Conservation (phyloP, 2,113 vertebrate genomes). For the Ophthalmotilapia sp. region DNA sequence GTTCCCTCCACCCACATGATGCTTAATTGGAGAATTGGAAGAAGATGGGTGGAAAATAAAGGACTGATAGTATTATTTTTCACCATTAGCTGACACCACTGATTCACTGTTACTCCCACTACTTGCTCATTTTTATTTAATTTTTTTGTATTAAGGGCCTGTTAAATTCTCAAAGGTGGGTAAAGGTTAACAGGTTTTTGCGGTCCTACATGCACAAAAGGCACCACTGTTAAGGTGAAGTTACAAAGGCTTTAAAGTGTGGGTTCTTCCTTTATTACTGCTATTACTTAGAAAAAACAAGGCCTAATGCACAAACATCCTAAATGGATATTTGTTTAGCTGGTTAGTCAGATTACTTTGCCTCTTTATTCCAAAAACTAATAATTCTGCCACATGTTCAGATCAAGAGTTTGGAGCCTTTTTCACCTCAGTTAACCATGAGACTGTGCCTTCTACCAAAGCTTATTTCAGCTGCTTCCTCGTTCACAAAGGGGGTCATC, state of each 20-base stretch:
- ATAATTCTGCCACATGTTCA: background rate
- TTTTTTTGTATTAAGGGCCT: background rate
- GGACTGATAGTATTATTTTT: background rate
- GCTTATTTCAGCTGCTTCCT: background rate
- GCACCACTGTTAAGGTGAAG: background rate
- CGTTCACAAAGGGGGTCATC: background rate
- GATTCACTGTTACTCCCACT: background rate
- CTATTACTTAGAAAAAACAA: background rate
- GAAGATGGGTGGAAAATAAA: background rate
- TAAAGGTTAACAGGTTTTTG: background rate
- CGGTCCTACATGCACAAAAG: background rate
- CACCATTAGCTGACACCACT: background rate
- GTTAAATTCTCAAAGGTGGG: background rate
- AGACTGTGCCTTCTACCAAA: background rate
- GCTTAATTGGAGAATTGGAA: background rate
- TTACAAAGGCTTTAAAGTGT: background rate
- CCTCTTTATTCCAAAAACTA: background rate
- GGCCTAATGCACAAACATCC: background rate
- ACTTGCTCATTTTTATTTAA: rapidly evolving
- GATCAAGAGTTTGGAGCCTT: background rate
- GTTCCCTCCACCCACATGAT: background rate
- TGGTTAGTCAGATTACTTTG: background rate
- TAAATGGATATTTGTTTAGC: background rate
- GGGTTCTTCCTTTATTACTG: background rate
- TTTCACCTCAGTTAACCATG: background rate